Base-by-base conservation (phyloP, 37 sponge, comb jelly and placozoan genomes). In the Oscarella lobularis region DNA sequence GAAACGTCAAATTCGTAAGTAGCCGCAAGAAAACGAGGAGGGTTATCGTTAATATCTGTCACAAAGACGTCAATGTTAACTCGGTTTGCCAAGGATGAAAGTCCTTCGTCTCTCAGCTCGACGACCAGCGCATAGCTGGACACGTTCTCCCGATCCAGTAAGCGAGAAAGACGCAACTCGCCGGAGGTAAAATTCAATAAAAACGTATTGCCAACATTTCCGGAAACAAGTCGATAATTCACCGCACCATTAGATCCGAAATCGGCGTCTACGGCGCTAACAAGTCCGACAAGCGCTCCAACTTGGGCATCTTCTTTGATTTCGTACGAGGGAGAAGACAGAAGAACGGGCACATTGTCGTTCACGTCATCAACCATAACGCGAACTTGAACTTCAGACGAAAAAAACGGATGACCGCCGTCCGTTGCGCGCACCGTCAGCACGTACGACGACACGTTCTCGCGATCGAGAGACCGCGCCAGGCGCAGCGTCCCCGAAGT, bases 391-490 rank as follows among this genome's bases (percentile, higher is more conserved):
- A 32, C 70, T 3, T 2, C n/a, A 35, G 6, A 30, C 3, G 77
- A 70, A 2, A 14, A 32, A 4, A 32, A 67, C 2, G 72, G 72
- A 32, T 3, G 40, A 29, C 77, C 55, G 20, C 3, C 31, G 60
- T 76, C 77, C 36, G 29, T n/a, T 30, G 77, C 77, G 2, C 3
- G 2, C 4, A 76, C 38, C 2, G 4, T 35, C 20, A 76, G 54
- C 3, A 27, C 55, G 60, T 76, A 76, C 66, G 36, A 41, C 38
- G 66, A 2, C 20, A 65, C 48, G 2, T n/a, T 67, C 38, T 89
- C 90, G 3, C 79, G 78, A 75, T 89, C 83, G 37, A 85, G 20
- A 9, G 20, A 27, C 20, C 60, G 60, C 9, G 20, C 20, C 60
- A 48, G 20, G 9, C 60, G 60, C 20, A 48, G 14, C 20, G 20